These are phyloP conservation scores for Achatina immaculata DNA, from an alignment of 1,140 invertebrate species.

Conservation along the genomic window DNA sequence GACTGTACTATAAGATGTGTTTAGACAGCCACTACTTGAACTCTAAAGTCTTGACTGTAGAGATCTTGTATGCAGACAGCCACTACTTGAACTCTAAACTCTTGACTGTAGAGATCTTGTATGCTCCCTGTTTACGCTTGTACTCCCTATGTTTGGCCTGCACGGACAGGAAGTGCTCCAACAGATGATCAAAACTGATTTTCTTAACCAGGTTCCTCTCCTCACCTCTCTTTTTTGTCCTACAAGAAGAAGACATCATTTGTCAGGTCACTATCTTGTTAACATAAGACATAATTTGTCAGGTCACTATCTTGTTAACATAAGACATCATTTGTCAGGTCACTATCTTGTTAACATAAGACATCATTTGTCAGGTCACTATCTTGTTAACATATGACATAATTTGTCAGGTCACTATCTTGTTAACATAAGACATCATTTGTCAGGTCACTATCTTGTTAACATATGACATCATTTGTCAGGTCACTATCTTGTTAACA, in stretches of 20 bases:
- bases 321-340: no score
- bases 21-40: slow-evolving; percentile 20
- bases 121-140: slow-evolving; percentile 47
- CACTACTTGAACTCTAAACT: slow-evolving; percentile 25
- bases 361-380: no score
- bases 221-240: slow-evolving; percentile 39
- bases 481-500: no score
- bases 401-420: no score
- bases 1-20: slow-evolving; percentile 33
- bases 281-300: no score
- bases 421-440: no score
- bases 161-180: slow-evolving; percentile 77
- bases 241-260: slow-evolving; percentile 18
- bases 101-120: slow-evolving; percentile 39
- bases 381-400: no score
- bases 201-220: slow-evolving; percentile 46
- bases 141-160: slow-evolving; percentile 78
- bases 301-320: no score
- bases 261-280: no score
- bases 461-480: no score
- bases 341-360: no score
- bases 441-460: no score
- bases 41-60: slow-evolving; percentile 27
- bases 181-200: slow-evolving; percentile 77
- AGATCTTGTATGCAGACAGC: slow-evolving; percentile 37